phyloP scores from a whole-genome alignment of 2,113 vertebrate genomes.

The Gnathochromis pfefferi region DNA sequence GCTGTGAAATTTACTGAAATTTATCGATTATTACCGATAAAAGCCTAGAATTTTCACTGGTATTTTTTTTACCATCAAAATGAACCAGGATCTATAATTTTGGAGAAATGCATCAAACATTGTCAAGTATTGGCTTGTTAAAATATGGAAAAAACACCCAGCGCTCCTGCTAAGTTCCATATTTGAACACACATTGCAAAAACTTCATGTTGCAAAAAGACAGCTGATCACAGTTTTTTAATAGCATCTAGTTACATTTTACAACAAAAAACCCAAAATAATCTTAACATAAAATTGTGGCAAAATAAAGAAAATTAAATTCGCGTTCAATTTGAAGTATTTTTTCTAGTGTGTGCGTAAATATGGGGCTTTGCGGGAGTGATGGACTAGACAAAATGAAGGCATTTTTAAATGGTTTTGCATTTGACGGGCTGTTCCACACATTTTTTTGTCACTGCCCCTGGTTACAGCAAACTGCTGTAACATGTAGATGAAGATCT shows the following conservation, averaged over 20 bases:
- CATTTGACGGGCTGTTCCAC: background rate
- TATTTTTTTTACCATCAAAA: background rate
- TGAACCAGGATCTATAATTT: background rate
- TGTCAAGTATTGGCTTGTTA: background rate
- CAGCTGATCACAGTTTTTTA: background rate
- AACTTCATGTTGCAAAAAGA: background rate
- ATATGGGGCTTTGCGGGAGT: background rate
- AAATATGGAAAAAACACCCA: background rate
- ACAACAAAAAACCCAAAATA: background rate
- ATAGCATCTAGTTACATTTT: background rate
- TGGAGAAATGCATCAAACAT: background rate
- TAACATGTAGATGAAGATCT: background rate
- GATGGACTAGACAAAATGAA: background rate
- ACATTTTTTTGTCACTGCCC: background rate
- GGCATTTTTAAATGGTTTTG: background rate
- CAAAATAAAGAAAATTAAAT: background rate
- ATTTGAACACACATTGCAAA: background rate
- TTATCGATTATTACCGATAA: rapidly evolving
- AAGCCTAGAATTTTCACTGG: background rate
- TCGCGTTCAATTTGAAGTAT: rapidly evolving
- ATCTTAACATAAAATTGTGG: background rate
- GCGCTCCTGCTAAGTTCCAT: background rate
- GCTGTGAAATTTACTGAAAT: background rate
- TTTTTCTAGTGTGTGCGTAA: background rate
- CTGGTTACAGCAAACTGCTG: background rate